Percentiles rank a stretch among this genome's conserved stretches.
phyloP scores from a whole-genome alignment of 2,113 vertebrate species.

The Muntiacus reevesi region DNA sequence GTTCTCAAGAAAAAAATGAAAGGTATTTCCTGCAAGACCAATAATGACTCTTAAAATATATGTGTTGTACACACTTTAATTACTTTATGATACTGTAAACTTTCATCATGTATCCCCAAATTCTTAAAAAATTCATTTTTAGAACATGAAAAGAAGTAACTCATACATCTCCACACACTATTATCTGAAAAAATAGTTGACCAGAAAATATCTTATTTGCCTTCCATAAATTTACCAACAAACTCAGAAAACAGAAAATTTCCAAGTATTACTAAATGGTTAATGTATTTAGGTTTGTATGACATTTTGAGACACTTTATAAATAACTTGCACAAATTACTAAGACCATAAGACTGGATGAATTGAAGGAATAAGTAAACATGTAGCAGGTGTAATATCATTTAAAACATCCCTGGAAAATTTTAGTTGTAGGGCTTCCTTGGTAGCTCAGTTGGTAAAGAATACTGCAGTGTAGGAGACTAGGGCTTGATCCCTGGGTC shows the following conservation, averaged over 20 bases:
- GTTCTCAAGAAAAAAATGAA: not conserved
- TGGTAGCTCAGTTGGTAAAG: not conserved
- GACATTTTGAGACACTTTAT: not conserved
- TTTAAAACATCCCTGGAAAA: not conserved
- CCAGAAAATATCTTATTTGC: not conserved
- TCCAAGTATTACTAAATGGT: not conserved
- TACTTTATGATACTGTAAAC: not conserved
- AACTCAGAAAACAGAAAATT: not conserved
- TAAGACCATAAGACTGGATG: not conserved
- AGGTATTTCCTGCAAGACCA: not conserved
- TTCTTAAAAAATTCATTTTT: not conserved
- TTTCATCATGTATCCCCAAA: not conserved
- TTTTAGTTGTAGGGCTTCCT: not conserved
- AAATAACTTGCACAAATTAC: not conserved
- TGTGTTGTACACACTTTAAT: not conserved
- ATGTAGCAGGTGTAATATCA: not conserved
- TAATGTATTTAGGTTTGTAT: not conserved
- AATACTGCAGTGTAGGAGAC: not conserved
- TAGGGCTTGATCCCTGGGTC: not conserved
- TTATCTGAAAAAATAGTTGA: not conserved
- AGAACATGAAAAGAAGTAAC: constrained; percentile 47
- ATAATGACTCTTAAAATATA: not conserved
- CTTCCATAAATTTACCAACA: constrained; percentile 29
- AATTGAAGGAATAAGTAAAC: not conserved
- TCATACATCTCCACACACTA: not conserved